Evolutionary conservation across 1,140 invertebrate genomes (phyloP), one percentile per base, ranked within the genome.

Genomic region (Trichonephila clavata): DNA sequence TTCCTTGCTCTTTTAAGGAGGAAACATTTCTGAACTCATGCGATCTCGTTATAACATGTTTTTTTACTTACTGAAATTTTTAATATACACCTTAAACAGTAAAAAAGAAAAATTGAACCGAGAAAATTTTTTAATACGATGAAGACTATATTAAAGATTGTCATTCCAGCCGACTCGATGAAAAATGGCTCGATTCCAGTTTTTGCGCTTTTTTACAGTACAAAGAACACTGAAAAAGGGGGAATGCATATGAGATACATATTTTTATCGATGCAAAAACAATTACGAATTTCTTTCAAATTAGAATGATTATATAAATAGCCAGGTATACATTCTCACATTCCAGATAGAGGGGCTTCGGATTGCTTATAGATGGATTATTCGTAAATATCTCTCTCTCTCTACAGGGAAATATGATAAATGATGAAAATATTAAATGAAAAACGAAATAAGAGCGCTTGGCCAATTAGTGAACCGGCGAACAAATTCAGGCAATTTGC

Each of bases 381-480:
- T 83, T 83, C 50, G 21, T 59, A 39, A 43, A 83, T 43, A 57
- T 50, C 16, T n/a, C n/a, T n/a, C n/a, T n/a, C n/a, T n/a, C n/a
- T 83, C n/a, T 83, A n/a, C 21, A n/a, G 43, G 81, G n/a, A 59
- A 43, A 83, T 83, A 59, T 57, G 81, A 57, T 57, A 83, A 59
- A 83, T 83, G 81, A 83, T 83, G 24, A 50, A 83, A 59, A 16
- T 83, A 83, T 59, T 83, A 57, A 83, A 83, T 57, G 81, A 59
- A 83, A 24, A 77, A 18, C 21, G 43, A 27, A 83, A 83, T 21
- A 83, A 83, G 43, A 77, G 24, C 6, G 7, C 10, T 13, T 20
- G 10, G 43, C 81, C 81, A 83, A 83, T 83, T 83, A 57, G 39
- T 83, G 43, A 21, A 59, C 21, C 1, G 80, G 20, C 32, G 81